Evolutionary conservation across 2,113 vertebrate genomes (phyloP).

Genomic region (Tretioscincus oriximinensis): DNA sequence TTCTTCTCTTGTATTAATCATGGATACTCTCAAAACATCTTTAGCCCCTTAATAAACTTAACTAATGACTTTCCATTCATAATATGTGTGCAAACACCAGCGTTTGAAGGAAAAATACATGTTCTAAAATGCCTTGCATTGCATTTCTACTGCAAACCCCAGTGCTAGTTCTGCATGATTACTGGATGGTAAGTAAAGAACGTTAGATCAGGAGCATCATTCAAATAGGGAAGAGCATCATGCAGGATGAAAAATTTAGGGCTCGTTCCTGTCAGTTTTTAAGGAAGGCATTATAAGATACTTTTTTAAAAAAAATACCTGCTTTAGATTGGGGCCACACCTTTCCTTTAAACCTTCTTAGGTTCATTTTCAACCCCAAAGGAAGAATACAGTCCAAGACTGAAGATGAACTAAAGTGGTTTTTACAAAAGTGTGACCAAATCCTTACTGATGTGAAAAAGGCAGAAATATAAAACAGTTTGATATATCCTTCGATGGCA

Average conservation of each 20-base stretch:
- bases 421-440: too few relatives aligned
- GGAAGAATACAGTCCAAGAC: too few relatives aligned
- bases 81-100: slow-evolving; percentile 44
- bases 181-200: slow-evolving; percentile 70
- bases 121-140: slow-evolving; percentile 71
- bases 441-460: too few relatives aligned
- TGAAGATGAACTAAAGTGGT: too few relatives aligned
- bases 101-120: slow-evolving; percentile 62
- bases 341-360: too few relatives aligned
- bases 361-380: too few relatives aligned
- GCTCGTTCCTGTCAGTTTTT: neutral
- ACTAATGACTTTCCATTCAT: slow-evolving; percentile 58
- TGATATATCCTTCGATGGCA: too few relatives aligned
- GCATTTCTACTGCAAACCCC: slow-evolving; percentile 77
- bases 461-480: too few relatives aligned
- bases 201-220: neutral
- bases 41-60: slow-evolving; percentile 50
- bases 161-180: slow-evolving; percentile 66
- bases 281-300: neutral
- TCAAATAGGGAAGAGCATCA: neutral
- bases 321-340: too few relatives aligned
- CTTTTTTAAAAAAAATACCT: too few relatives aligned
- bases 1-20: slow-evolving; percentile 42
- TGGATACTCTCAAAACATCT: slow-evolving; percentile 37
- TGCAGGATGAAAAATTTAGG: neutral